phyloP scores from a whole-genome alignment of 2,797 vertebrate genomes.

The Percopsis omiscomaycus region DNA sequence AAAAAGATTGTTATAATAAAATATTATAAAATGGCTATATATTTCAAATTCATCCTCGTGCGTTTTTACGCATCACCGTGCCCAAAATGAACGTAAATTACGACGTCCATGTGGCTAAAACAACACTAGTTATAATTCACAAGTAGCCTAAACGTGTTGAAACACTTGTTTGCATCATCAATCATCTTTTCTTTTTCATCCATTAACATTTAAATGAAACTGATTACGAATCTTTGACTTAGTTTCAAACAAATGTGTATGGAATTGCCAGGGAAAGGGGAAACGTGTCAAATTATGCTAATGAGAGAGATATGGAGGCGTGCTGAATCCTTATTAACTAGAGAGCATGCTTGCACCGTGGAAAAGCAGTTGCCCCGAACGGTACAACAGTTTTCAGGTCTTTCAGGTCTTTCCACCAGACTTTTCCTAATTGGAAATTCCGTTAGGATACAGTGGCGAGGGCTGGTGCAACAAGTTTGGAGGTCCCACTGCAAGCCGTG shows the following conservation, averaged over 20 bases:
- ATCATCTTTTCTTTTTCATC: no score
- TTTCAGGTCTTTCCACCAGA: constrained; percentile 32
- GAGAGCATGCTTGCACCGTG: constrained; percentile 44
- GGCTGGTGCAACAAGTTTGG: constrained; percentile 66
- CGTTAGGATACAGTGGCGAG: constrained; percentile 29
- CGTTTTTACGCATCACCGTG: constrained; percentile 43
- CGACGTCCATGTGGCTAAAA: no score
- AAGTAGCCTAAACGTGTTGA: not conserved
- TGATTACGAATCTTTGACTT: not conserved
- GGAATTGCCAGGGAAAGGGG: constrained; percentile 4
- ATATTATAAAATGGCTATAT: no score
- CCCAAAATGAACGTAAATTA: not conserved
- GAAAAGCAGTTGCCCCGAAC: constrained; percentile 38
- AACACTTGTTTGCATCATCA: not conserved
- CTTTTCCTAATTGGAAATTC: constrained; percentile 35
- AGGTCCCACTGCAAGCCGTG: constrained; percentile 31
- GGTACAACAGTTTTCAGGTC: constrained; percentile 10
- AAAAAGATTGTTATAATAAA: no score
- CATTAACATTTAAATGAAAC: not conserved
- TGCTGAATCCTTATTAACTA: constrained; percentile 60
- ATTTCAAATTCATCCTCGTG: not conserved
- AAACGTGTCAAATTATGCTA: constrained; percentile 62
- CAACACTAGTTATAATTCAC: not conserved
- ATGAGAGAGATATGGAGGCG: constrained; percentile 69
- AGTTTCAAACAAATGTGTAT: not conserved